phyloP scores from a whole-genome alignment of 2,888 invertebrate species.

The Stenichneumon culpator region DNA sequence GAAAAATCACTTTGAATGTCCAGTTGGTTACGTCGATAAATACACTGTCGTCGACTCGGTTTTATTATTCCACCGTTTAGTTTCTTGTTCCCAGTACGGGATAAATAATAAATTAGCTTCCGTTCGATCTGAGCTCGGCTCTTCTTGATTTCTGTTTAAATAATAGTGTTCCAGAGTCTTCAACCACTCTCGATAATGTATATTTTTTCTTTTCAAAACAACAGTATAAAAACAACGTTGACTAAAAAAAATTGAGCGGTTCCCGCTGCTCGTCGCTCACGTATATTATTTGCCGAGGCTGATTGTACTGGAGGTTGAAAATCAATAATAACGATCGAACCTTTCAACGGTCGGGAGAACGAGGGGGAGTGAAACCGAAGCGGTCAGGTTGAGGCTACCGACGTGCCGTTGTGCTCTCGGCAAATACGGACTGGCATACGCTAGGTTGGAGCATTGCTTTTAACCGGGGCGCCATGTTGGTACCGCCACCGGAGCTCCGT shows the following conservation, averaged over 20 bases:
- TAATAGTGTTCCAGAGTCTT: neutral
- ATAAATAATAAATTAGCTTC: too few species aligned
- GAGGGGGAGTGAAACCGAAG: constrained; percentile 26
- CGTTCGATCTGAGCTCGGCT: too few species aligned
- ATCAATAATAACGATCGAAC: constrained; percentile 30
- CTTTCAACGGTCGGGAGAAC: too few species aligned
- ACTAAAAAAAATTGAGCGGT: neutral
- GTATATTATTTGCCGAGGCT: neutral
- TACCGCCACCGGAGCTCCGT: constrained; percentile 75
- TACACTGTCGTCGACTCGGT: constrained; percentile 45
- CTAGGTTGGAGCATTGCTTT: constrained; percentile 83
- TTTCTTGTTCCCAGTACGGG: neutral
- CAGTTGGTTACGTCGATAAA: constrained; percentile 31
- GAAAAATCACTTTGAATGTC: constrained; percentile 64
- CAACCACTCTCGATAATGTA: constrained; percentile 12
- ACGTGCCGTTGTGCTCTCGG: constrained; percentile 74
- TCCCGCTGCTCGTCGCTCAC: neutral
- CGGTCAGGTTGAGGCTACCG: constrained; percentile 69
- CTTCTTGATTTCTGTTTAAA: neutral
- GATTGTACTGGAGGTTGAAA: neutral
- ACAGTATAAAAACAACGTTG: neutral
- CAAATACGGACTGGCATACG: constrained; percentile 81
- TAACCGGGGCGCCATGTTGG: constrained; percentile 84
- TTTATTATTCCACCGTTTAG: constrained; percentile 22
- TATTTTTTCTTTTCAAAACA: neutral